Conservation (phyloP, 1,140 invertebrate species). For the Eumeta japonica region DNA sequence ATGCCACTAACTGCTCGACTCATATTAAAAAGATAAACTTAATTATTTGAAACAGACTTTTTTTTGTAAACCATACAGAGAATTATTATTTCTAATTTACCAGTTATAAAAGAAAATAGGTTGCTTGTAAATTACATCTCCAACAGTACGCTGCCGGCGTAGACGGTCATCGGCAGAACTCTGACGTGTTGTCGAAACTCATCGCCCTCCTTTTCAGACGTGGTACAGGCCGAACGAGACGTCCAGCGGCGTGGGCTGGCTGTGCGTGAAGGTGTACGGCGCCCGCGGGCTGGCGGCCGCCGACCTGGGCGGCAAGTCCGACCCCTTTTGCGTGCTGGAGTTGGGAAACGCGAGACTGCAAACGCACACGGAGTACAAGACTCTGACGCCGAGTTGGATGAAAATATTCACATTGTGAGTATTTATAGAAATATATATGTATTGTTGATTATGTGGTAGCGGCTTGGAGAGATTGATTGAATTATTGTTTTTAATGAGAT, state of each 20-base stretch:
- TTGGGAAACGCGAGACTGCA: conserved; percentile 91
- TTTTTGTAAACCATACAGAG: too few species aligned
- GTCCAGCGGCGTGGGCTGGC: conserved; percentile 80
- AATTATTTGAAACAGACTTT: too few species aligned
- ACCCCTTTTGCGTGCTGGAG: conserved; percentile 97
- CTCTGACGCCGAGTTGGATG: conserved; percentile 93
- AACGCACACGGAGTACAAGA: conserved; percentile 99
- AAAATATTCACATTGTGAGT: conserved; percentile 98
- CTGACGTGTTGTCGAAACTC: too few species aligned
- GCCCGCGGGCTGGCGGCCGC: conserved; percentile 87
- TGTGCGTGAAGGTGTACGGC: conserved; percentile 87
- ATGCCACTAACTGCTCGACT: too few species aligned
- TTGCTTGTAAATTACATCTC: too few species aligned
- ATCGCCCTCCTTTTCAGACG: too few species aligned
- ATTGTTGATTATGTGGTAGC: neutral
- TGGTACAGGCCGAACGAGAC: conserved; percentile 71
- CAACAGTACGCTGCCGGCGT: too few species aligned
- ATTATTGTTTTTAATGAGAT: too few species aligned
- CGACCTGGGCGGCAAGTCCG: conserved; percentile 89
- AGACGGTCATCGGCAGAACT: too few species aligned
- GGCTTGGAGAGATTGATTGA: neutral
- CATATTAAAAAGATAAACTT: too few species aligned
- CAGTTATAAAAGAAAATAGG: too few species aligned
- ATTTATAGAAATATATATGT: neutral
- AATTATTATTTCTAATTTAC: too few species aligned